These are phyloP conservation scores for Choristoneura fumiferana DNA, from an alignment of 1,140 invertebrate species.

Conservation along the genomic window DNA sequence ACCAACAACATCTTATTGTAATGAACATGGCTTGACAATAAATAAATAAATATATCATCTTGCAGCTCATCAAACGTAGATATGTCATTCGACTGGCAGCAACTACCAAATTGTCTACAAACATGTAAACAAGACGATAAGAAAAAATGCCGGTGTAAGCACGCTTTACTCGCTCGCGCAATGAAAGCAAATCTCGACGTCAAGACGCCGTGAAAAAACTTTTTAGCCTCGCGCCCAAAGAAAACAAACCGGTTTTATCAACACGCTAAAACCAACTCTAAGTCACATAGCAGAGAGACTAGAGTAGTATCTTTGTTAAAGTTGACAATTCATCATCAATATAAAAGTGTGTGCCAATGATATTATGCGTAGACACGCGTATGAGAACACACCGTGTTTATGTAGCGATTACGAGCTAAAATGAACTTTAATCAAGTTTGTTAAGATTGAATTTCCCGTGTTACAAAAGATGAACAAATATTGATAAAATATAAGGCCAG, in stretches of 20 bases:
- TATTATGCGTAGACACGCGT: constrained; percentile 18
- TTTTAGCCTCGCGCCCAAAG: constrained; percentile 8
- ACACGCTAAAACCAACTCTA: neutral
- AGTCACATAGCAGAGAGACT: neutral
- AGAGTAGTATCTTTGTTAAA: neutral
- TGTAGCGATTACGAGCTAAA: neutral
- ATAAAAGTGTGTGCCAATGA: constrained; percentile 15
- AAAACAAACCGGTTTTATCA: neutral
- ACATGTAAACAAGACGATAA: neutral
- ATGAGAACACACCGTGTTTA: neutral
- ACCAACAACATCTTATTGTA: too few relatives aligned
- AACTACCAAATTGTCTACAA: too few relatives aligned
- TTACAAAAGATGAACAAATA: neutral
- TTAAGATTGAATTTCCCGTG: neutral
- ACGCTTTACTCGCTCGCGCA: neutral
- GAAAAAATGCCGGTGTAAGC: neutral
- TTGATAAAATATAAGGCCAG: constrained; percentile 2
- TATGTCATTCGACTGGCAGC: too few relatives aligned
- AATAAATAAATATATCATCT: too few relatives aligned
- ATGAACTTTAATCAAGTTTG: neutral
- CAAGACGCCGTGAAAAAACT: constrained; percentile 8
- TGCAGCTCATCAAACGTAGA: too few relatives aligned
- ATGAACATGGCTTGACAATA: too few relatives aligned
- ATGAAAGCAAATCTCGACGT: neutral
- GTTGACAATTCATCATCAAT: constrained; percentile 16